Conservation (phyloP, 2,888 invertebrate species). For the Dinocampus coccinellae region DNA sequence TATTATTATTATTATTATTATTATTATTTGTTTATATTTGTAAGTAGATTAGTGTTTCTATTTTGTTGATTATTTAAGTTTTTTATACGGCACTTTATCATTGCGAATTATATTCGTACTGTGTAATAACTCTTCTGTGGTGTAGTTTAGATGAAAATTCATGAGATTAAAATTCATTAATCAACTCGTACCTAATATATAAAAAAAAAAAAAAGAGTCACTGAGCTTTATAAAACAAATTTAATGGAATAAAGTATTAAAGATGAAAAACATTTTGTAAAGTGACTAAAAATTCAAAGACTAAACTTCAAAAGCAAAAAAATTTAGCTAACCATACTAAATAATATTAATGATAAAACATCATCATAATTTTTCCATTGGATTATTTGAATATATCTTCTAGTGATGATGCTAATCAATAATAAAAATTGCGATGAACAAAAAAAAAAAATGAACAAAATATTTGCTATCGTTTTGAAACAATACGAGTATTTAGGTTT, state of each 20-base stretch:
- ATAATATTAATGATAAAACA: not conserved
- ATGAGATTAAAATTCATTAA: not conserved
- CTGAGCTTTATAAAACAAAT: not conserved
- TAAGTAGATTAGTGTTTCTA: not conserved
- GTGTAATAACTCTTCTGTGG: not conserved
- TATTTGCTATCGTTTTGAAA: not conserved
- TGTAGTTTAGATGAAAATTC: not conserved
- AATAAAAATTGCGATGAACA: conserved; percentile 7
- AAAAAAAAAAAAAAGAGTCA: not conserved
- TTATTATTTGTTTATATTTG: too few relatives aligned
- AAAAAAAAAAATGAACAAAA: conserved; percentile 7
- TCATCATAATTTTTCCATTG: not conserved
- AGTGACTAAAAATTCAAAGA: conserved; percentile 20
- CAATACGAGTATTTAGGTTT: not conserved
- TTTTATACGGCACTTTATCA: conserved; percentile 9
- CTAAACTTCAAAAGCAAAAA: conserved; percentile 10
- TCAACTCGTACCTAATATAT: conserved; percentile 16
- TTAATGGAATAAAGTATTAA: not conserved
- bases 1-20: conserved; percentile 25
- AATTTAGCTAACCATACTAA: not conserved
- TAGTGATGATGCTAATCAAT: not conserved
- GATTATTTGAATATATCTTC: not conserved
- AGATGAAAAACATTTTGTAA: too few relatives aligned
- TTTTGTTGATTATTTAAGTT: not conserved
- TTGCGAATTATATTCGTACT: not conserved